A percentile compares a stretch with the other conserved stretches of the same genome.
Evolutionary conservation across 2,888 invertebrate genomes (phyloP).

Genomic region (Amiota communis): DNA sequence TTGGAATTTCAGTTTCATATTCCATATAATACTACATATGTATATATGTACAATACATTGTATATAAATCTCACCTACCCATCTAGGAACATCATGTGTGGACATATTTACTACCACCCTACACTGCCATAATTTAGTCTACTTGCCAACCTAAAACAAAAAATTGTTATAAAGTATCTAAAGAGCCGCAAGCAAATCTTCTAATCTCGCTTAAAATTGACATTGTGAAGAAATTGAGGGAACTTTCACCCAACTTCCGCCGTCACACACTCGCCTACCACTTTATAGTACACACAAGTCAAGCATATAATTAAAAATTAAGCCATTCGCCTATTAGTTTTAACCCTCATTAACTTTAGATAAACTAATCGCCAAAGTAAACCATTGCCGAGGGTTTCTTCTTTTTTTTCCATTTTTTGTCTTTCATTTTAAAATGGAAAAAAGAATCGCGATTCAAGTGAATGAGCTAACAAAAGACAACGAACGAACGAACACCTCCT

Average conservation of each 20-base stretch:
- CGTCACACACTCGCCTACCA: conserved; percentile 39
- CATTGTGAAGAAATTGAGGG: not conserved
- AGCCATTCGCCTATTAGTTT: conserved; percentile 68
- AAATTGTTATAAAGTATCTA: not conserved
- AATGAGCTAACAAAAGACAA: not conserved
- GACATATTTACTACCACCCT: too few species aligned
- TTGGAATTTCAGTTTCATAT: too few species aligned
- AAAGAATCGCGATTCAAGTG: conserved; percentile 52
- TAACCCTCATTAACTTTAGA: conserved; percentile 68
- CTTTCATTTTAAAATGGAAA: conserved; percentile 33
- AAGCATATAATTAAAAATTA: conserved; percentile 63
- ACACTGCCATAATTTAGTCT: too few species aligned
- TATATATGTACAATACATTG: too few species aligned
- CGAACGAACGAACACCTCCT: not conserved
- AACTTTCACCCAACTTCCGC: conserved; percentile 49
- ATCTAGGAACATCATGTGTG: too few species aligned
- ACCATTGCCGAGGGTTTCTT: conserved; percentile 48
- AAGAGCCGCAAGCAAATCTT: too few species aligned
- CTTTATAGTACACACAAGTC: conserved; percentile 37
- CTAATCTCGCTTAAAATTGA: too few species aligned
- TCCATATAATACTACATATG: too few species aligned
- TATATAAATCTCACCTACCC: too few species aligned
- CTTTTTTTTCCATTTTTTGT: not conserved
- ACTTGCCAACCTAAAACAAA: too few species aligned
- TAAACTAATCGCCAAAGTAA: conserved; percentile 67